Percentiles rank a stretch among this genome's conserved stretches.
Conservation (phyloP, 2,888 invertebrate species). For the Eremobia ochroleuca region DNA sequence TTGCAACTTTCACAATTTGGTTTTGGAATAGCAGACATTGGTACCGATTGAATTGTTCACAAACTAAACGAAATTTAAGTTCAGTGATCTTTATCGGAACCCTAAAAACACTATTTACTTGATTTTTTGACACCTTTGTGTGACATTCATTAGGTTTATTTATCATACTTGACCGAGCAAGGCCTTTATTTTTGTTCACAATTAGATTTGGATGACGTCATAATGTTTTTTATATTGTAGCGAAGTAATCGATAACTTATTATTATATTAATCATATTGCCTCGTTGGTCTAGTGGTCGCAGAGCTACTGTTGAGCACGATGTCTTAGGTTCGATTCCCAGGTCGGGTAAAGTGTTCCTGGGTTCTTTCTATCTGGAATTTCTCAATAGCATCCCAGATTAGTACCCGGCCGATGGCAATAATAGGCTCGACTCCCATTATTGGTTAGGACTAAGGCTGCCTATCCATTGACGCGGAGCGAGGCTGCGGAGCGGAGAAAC, state of each 20-base stretch:
- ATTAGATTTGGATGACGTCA: slow-evolving; percentile 3
- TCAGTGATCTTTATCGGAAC: no score
- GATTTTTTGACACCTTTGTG: background rate
- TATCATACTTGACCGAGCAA: slow-evolving; percentile 6
- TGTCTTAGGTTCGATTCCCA: background rate
- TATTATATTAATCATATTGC: background rate
- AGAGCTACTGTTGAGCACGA: background rate
- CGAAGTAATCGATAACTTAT: background rate
- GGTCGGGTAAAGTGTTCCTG: background rate
- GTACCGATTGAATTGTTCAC: no score
- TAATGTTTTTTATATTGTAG: background rate
- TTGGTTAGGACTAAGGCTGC: no score
- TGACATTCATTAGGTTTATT: slow-evolving; percentile 19
- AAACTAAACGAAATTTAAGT: no score
- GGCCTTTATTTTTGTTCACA: background rate
- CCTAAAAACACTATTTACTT: background rate
- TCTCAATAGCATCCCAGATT: background rate
- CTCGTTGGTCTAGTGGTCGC: background rate
- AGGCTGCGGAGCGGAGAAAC: no score
- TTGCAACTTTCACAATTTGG: background rate
- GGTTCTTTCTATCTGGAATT: background rate
- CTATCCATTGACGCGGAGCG: no score
- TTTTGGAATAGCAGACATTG: background rate
- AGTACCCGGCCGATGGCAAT: background rate
- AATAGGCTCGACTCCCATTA: background rate